Base-by-base conservation (phyloP, 2,797 vertebrate species). In the Neosilurus hyrtlii region DNA sequence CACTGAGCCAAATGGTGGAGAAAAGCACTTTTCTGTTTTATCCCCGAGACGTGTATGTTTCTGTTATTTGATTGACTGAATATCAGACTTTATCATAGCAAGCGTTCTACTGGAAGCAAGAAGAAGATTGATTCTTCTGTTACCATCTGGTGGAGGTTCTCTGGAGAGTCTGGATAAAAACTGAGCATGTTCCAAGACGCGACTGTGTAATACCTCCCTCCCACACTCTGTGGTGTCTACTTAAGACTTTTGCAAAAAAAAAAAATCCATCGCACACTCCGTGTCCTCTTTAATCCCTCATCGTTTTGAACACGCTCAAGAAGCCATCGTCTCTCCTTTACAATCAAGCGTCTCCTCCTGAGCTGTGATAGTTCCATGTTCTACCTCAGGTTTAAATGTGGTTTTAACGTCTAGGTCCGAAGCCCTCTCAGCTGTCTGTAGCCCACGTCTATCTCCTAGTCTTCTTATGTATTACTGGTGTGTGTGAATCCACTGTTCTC, bases 341-440 rank as follows among this genome's bases (percentile, higher is more conserved):
- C 12, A 30, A 22, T 22, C 26, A 24, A 57, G 56, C 9, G 35
- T 77, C 81, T 85, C 73, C 61, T 63, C 73, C 82, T 54, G 63
- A 83, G 85, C 85, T 78, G 68, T 86, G 70, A 87, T n/a, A 8
- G 81, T 79, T 79, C 83, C 62, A 74, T 84, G 79, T 86, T 90
- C 91, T 93, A 93, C 93, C 93, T 94, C 93, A 92, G 86, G 89
- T 90, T 87, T 82, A 86, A 89, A 86, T 80, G 78, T 59, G 66
- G 15, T 30, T 78, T 85, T 85, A 3, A 43, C 8, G 43, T 43
- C 43, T 83, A 89, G 78, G 87, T 76, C 78, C 57, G 49, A 61
- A 80, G 49, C 51, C 66, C 68, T 84, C 22, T 63, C 61, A 15
- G 14, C 30, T 65, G 57, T 76, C 61, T 24, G 56, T 63, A 56